Conservation (phyloP, 64 coral and sea anemone species). For the Pocillopora verrucosa region DNA sequence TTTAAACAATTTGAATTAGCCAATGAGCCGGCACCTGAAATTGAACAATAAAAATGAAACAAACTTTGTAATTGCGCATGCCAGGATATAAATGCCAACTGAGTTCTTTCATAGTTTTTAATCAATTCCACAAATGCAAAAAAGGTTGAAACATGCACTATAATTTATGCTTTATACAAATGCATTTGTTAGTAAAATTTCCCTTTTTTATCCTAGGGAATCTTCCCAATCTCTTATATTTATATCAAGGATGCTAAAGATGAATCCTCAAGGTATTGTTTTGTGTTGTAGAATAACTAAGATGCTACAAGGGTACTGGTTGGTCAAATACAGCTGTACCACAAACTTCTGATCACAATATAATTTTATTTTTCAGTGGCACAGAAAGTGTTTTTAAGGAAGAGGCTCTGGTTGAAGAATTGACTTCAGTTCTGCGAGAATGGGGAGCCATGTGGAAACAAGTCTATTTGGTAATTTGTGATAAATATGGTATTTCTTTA, state of each 20-base stretch:
- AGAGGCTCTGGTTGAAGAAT: constrained; percentile 76
- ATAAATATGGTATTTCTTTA: background rate
- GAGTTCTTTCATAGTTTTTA: too few species aligned
- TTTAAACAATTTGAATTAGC: too few species aligned
- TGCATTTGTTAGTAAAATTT: background rate
- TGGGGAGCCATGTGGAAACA: constrained; percentile 93
- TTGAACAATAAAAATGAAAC: too few species aligned
- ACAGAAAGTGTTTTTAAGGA: constrained; percentile 36
- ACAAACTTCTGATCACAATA: background rate
- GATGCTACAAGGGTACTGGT: background rate
- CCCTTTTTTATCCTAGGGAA: constrained; percentile 56
- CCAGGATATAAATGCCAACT: too few species aligned
- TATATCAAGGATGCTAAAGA: constrained; percentile 71
- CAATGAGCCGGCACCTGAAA: too few species aligned
- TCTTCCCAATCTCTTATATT: constrained; percentile 86
- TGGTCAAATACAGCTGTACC: background rate
- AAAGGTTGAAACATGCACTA: too few species aligned
- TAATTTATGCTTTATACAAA: background rate
- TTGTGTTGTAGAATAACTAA: background rate
- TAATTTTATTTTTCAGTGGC: constrained; percentile 1
- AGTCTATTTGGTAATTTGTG: constrained; percentile 71
- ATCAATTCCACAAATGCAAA: too few species aligned
- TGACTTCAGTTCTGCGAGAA: constrained; percentile 94
- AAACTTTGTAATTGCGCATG: background rate
- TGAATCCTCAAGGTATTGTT: constrained; percentile 50